Base-by-base conservation (phyloP, 1,140 invertebrate species). In the Megalopta genalis region DNA sequence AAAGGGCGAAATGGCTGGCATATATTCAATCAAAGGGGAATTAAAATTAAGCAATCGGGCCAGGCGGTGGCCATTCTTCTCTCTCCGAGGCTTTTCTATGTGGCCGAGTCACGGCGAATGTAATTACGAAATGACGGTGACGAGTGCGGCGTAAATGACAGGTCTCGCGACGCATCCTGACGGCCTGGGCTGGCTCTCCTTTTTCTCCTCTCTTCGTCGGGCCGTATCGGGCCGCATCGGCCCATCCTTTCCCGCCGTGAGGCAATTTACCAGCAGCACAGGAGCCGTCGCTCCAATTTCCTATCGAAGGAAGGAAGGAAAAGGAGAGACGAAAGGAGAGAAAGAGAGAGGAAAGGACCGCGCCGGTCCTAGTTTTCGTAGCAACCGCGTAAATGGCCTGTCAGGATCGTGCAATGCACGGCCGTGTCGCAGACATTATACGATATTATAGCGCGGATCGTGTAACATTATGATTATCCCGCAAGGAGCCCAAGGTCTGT, bases 391-490 rank as follows among this genome's bases (percentile, higher is more conserved):
- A 86, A 86, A 86, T 80, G 68, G 72, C 52, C 42, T 69, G 49
- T 63, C 76, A 59, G 23, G 70, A 42, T 80, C 86, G 85, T 87
- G 88, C 87, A 88, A 89, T 87, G 85, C 80, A 83, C 87, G 49
- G 77, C 86, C 86, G 87, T 88, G 88, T 81, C 83, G 81, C 76
- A 80, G 81, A 86, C 87, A 90, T 91, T 90, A 84, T 37, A 84
- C 87, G 84, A 86, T 81, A 91, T 90, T 89, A 89, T 87, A 82
- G 87, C 85, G 86, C 82, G 87, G 80, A 89, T 89, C 89, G 90
- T 88, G 87, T 91, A 90, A 90, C 88, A 84, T 90, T 90, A 90
- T 90, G 88, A 91, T 91, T 90, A 91, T 90, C 90, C 86, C 76
- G 86, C 89, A 90, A 90, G 68, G 90, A 90, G 90, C 88, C 89